Percentiles rank a stretch among this genome's conserved stretches.
Evolutionary conservation across 2,797 vertebrate species (phyloP).

Genomic region (Eulemur coronatus): DNA sequence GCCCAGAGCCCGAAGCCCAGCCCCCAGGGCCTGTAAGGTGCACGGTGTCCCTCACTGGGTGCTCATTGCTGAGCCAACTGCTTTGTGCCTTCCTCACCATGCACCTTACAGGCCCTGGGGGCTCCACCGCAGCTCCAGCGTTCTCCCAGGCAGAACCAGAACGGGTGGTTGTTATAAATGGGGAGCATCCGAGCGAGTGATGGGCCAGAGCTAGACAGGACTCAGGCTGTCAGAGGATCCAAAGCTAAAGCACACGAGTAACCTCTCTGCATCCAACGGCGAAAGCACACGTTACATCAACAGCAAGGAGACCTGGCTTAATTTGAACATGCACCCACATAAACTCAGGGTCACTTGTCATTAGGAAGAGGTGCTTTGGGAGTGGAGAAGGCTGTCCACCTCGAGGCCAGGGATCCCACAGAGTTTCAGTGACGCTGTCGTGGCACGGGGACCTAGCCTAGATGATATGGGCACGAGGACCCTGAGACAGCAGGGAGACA

Average conservation of each 20-base stretch:
- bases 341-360: background rate
- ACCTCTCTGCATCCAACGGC: background rate
- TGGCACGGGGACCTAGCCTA: background rate
- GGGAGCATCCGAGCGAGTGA: background rate
- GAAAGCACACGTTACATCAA: background rate
- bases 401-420: background rate
- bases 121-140: background rate
- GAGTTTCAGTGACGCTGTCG: too few relatives aligned
- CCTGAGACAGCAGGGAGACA: background rate
- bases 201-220: fast-evolving
- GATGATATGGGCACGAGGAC: background rate
- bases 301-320: fast-evolving
- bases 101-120: background rate
- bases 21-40: too few relatives aligned
- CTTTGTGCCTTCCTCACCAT: too few relatives aligned
- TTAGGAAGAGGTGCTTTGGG: background rate
- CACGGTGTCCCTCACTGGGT: too few relatives aligned
- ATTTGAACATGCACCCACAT: too few relatives aligned
- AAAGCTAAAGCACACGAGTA: background rate
- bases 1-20: background rate
- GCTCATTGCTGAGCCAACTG: too few relatives aligned
- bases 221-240: background rate
- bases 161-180: background rate
- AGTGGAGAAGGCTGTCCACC: background rate
- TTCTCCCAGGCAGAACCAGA: background rate